Base-by-base conservation (phyloP, 2,113 vertebrate species). In the Peromyscus polionotus region DNA sequence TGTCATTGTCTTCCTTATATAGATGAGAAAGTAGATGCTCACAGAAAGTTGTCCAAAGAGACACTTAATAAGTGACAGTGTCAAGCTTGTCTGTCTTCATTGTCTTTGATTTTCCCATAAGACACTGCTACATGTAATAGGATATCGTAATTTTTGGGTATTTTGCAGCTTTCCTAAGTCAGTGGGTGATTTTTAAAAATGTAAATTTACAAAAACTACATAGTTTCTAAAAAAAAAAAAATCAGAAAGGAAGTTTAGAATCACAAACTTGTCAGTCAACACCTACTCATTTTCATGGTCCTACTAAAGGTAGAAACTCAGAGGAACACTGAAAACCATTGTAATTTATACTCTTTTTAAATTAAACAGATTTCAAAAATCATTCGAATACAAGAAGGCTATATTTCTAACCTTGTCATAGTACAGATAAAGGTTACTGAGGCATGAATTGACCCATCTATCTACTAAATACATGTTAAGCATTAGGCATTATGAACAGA, bases 291-390 rank as follows among this genome's bases (percentile, higher is more conserved):
- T 94, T 93, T 65, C 54, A 57, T 2, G 16, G 36, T 96, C 39
- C 68, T 68, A 68, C 51, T 92, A 54, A 89, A 59, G 45, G 45
- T 79, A 22, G 67, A 90, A 90, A 9, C 39, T 86, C 19, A 73
- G 3, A 61, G 39, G 79, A 75, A 88, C 17, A 16, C 72, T 83
- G 20, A 81, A 90, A 54, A 94, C 17, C 20, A 16, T 77, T 10
- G 48, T 68, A 48, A 54, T 67, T 93, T 68, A 73, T 2, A 11
- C 16, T 73, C 1, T 90, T 36, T 93, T 73, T 57, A 45, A 75
- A n/a, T 95, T 91, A 92, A 93, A 94, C 22, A 94, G 75, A 88
- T 73, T 97, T 95, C 57, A 93, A 39, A 92, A 92, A 28, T 87
- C 63, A 57, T 93, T 95, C 73, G 24, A 89, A 76, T 39, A 86